Percentiles rank a stretch among this genome's conserved stretches.
Evolutionary conservation across 2,888 invertebrate genomes (phyloP).

Genomic region (Serripes groenlandicus): DNA sequence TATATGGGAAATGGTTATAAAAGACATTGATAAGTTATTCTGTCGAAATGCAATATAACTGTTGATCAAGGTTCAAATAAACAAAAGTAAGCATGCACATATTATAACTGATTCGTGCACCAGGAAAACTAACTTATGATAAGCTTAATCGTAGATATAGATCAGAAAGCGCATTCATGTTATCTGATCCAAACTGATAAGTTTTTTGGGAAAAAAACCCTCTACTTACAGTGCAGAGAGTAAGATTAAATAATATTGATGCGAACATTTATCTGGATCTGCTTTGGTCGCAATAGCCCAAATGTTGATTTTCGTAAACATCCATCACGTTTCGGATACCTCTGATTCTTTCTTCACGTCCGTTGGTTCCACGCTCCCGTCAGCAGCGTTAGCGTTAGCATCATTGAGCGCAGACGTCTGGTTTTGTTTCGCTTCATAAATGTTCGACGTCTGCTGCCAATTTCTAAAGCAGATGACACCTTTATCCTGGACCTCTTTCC

Average conservation of each 20-base stretch:
- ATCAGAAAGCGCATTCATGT: too few species aligned
- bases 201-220: background rate
- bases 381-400: background rate
- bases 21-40: too few species aligned
- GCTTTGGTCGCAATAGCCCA: background rate
- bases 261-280: background rate
- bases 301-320: too few species aligned
- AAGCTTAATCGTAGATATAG: too few species aligned
- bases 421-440: conserved; percentile 56
- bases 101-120: too few species aligned
- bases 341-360: background rate
- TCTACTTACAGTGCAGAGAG: background rate
- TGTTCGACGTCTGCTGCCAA: conserved; percentile 66
- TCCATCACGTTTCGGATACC: background rate
- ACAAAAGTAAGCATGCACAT: too few species aligned
- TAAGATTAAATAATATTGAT: too few species aligned
- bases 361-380: background rate
- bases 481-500: conserved; percentile 86
- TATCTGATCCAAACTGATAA: too few species aligned
- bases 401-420: conserved; percentile 26
- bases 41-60: too few species aligned
- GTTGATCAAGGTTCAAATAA: too few species aligned
- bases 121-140: too few species aligned
- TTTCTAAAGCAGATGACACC: conserved; percentile 76
- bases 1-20: too few species aligned